Evolutionary conservation across 2,113 vertebrate species (phyloP).

Genomic region (Elachura formosa): DNA sequence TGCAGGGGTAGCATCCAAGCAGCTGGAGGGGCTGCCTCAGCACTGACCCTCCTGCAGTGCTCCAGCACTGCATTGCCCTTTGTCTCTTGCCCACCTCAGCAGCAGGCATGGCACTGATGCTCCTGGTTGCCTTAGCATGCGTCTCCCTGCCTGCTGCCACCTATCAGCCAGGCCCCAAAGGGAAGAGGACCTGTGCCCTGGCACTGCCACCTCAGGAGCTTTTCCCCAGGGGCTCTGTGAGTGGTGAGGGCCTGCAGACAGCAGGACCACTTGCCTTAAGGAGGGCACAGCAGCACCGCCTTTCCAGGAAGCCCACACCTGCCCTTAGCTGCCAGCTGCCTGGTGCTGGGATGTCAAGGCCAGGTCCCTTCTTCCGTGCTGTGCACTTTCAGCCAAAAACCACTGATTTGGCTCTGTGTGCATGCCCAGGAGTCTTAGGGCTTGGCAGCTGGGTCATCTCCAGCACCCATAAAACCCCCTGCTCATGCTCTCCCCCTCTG

Average conservation of each 20-base stretch:
- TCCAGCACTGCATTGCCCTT: not conserved
- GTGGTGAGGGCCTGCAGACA: fast-evolving
- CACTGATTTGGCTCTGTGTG: not conserved
- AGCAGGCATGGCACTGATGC: not conserved
- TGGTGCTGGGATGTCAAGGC: fast-evolving
- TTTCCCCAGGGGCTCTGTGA: not conserved
- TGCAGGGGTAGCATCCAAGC: not conserved
- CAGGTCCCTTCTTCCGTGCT: fast-evolving
- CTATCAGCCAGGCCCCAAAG: not conserved
- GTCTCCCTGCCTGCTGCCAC: not conserved
- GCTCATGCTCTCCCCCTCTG: not conserved
- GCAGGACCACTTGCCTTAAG: not conserved
- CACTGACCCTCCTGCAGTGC: not conserved
- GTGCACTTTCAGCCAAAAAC: not conserved
- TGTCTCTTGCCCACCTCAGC: not conserved
- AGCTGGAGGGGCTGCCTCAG: not conserved
- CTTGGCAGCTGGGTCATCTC: slow-evolving; percentile 1
- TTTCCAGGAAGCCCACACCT: not conserved
- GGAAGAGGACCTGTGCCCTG: not conserved
- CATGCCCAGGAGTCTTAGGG: not conserved
- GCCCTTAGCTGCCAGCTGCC: not conserved
- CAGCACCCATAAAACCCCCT: not conserved
- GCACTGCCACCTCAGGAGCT: not conserved
- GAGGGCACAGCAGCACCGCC: not conserved
- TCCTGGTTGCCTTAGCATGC: not conserved